A percentile compares a stretch with the other conserved stretches of the same genome.
Conservation (phyloP, 2,113 vertebrate species). For the Melierax canorus region DNA sequence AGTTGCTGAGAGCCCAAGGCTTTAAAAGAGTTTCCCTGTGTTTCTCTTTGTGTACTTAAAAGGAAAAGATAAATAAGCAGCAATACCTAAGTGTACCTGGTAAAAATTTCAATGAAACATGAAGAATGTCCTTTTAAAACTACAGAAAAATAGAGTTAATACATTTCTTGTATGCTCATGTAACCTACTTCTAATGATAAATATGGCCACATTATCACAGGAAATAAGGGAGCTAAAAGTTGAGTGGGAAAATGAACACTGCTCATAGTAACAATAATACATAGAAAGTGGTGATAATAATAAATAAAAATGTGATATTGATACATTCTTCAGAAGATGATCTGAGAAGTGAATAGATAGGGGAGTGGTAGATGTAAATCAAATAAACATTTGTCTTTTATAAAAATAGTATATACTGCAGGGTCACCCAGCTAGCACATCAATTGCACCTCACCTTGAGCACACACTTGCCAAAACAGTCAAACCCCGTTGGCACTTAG, state of each 20-base stretch:
- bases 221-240: background rate
- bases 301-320: background rate
- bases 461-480: background rate
- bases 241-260: background rate
- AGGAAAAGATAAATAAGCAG: background rate
- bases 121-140: background rate
- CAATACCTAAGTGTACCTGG: background rate
- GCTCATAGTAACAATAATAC: background rate
- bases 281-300: background rate
- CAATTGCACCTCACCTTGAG: background rate
- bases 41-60: background rate
- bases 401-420: background rate
- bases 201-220: background rate
- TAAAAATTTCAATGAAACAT: background rate
- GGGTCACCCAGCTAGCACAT: background rate
- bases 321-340: background rate
- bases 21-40: background rate
- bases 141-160: background rate
- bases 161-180: background rate
- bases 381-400: background rate
- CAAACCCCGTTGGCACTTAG: background rate
- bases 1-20: background rate
- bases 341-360: background rate
- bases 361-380: background rate
- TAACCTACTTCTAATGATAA: background rate